Conservation (phyloP, 1,140 invertebrate genomes). For the Hycleus phaleratus region DNA sequence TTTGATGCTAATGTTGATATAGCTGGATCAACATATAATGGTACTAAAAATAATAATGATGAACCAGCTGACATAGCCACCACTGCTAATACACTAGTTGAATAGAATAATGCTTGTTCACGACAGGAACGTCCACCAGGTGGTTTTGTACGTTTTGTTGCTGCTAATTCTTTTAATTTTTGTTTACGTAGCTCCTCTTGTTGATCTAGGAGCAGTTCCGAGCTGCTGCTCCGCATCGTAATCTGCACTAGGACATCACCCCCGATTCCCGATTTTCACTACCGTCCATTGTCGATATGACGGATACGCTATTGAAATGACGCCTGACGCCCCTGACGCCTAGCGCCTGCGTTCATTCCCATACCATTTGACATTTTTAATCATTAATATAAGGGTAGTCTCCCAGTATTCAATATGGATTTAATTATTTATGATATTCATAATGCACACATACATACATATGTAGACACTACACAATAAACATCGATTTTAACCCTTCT, state of each 20-base stretch:
- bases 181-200: constrained; percentile 62
- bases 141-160: constrained; percentile 25
- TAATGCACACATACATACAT: no score
- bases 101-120: constrained; percentile 68
- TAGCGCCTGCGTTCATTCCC: no score
- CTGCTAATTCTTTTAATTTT: constrained; percentile 45
- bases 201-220: constrained; percentile 71
- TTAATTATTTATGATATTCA: no score
- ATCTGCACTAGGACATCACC: constrained; percentile 19
- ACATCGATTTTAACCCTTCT: no score
- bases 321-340: no score
- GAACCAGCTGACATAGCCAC: constrained; percentile 72
- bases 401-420: no score
- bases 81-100: constrained; percentile 68
- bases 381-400: no score
- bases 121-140: constrained; percentile 60
- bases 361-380: no score
- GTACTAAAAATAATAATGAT: constrained; percentile 76
- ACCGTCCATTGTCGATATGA: not conserved
- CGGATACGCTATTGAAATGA: no score
- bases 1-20: constrained; percentile 78
- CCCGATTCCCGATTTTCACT: not conserved
- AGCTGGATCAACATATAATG: constrained; percentile 84
- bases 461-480: no score
- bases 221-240: constrained; percentile 72